A percentile compares a stretch with the other conserved stretches of the same genome.
phyloP scores from a whole-genome alignment of 2,113 vertebrate species.

The Ellobius talpinus region DNA sequence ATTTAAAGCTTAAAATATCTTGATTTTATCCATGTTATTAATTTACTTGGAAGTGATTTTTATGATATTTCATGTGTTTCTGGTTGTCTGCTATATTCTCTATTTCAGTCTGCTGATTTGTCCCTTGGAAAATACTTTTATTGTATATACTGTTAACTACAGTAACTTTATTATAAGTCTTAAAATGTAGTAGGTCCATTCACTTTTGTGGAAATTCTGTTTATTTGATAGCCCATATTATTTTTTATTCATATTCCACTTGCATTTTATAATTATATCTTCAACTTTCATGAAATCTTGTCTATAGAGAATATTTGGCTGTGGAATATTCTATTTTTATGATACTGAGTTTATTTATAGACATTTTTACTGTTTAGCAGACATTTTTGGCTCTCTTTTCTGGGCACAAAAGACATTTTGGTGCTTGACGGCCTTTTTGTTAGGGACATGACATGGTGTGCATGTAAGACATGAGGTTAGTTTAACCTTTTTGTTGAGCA shows the following conservation, averaged over 20 bases:
- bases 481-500: background rate
- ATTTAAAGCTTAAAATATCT: constrained; percentile 13
- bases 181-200: background rate
- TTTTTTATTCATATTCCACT: background rate
- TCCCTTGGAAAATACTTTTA: background rate
- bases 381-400: background rate
- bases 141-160: background rate
- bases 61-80: background rate
- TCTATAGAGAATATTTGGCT: background rate
- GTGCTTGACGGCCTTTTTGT: background rate
- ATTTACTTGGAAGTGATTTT: background rate
- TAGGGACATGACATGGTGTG: background rate
- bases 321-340: background rate
- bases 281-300: background rate
- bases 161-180: constrained; percentile 21
- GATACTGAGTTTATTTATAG: background rate
- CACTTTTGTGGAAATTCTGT: background rate
- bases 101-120: background rate
- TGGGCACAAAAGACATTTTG: background rate
- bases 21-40: background rate
- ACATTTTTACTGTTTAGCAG: background rate
- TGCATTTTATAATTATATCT: background rate
- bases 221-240: background rate
- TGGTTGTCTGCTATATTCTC: background rate
- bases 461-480: background rate